Conservation (phyloP, 2,888 invertebrate genomes). For the Diachrysia chrysitis region DNA sequence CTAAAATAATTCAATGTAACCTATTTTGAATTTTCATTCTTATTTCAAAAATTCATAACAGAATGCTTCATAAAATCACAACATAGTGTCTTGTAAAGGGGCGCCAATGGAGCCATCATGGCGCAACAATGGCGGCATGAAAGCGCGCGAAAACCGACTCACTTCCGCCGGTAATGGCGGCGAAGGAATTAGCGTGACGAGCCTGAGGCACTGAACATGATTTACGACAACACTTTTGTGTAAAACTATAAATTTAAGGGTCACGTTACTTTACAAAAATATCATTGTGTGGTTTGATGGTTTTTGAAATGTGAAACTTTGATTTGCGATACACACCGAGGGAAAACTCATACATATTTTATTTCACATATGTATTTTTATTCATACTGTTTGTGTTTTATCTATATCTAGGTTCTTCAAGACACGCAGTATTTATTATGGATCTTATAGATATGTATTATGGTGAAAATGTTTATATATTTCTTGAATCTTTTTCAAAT, state of each 20-base stretch:
- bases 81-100: constrained; percentile 34
- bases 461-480: not conserved
- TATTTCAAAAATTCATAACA: constrained; percentile 8
- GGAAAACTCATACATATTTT: constrained; percentile 12
- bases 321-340: constrained; percentile 45
- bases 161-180: constrained; percentile 86
- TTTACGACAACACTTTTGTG: constrained; percentile 67
- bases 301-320: constrained; percentile 48
- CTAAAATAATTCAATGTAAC: not conserved
- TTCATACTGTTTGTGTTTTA: not conserved
- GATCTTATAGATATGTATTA: not conserved
- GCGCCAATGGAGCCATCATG: constrained; percentile 58
- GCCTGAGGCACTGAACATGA: constrained; percentile 63
- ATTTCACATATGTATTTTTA: not conserved
- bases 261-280: constrained; percentile 59
- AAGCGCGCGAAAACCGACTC: constrained; percentile 80
- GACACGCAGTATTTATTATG: not conserved
- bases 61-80: constrained; percentile 22
- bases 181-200: constrained; percentile 71
- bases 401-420: not conserved
- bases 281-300: constrained; percentile 48
- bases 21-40: not conserved
- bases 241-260: constrained; percentile 64
- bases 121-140: constrained; percentile 63
- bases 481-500: not conserved